A percentile compares a stretch with the other conserved stretches of the same genome.
Evolutionary conservation across 2,888 invertebrate genomes (phyloP).

Genomic region (Cheilosia soror): DNA sequence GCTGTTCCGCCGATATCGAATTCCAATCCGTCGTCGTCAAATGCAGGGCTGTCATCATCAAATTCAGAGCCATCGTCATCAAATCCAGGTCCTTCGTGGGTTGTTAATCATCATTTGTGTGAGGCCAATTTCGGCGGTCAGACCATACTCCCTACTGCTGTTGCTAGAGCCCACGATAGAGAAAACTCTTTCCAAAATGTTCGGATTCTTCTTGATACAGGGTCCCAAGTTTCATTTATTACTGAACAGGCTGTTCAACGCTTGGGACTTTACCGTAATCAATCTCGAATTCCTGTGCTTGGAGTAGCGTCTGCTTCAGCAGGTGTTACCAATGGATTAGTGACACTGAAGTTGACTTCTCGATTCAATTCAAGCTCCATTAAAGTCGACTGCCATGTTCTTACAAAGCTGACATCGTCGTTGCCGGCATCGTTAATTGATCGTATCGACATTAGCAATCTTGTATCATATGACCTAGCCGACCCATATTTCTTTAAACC

Average conservation of each 20-base stretch:
- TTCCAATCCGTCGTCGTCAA: no score
- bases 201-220: not conserved
- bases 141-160: no score
- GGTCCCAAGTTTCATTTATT: conserved; percentile 23
- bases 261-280: conserved; percentile 28
- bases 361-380: not conserved
- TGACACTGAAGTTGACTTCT: not conserved
- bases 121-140: no score
- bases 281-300: not conserved
- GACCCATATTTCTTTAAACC: not conserved
- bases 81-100: no score
- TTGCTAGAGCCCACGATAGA: no score
- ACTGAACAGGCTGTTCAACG: conserved; percentile 41
- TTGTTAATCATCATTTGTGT: no score
- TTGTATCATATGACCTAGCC: conserved; percentile 9
- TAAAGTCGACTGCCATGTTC: not conserved
- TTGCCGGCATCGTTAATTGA: not conserved
- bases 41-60: no score
- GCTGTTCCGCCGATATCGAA: no score
- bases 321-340: not conserved
- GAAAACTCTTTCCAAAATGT: not conserved
- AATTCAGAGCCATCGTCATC: no score
- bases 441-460: not conserved
- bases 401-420: not conserved
- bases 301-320: not conserved